Percentiles rank a stretch among this genome's conserved stretches.
Conservation (phyloP, 2,888 invertebrate genomes). For the Aphidius colemani region DNA sequence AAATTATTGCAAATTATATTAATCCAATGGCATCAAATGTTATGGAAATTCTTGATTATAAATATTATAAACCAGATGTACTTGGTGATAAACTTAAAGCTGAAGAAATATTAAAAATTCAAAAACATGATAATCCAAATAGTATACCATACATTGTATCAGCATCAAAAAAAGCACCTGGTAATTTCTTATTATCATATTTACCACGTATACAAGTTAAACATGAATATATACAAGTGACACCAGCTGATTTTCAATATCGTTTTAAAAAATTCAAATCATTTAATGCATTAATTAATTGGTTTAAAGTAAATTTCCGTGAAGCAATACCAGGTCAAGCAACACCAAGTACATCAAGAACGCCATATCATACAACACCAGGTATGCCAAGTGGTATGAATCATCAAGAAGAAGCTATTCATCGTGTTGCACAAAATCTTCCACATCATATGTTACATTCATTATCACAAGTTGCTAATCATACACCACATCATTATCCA, state of each 20-base stretch:
- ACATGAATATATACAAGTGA: conserved; percentile 91
- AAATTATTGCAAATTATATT: conserved; percentile 95
- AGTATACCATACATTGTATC: conserved; percentile 89
- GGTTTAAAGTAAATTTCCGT: conserved; percentile 98
- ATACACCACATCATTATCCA: conserved; percentile 63
- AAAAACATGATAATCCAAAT: conserved; percentile 83
- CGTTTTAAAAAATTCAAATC: conserved; percentile 87
- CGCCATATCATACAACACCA: conserved; percentile 66
- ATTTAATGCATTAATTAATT: conserved; percentile 79
- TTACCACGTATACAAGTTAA: conserved; percentile 81
- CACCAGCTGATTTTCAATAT: conserved; percentile 92
- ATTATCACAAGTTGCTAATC: conserved; percentile 73
- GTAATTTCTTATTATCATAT: conserved; percentile 93
- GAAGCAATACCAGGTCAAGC: conserved; percentile 78
- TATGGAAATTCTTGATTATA: conserved; percentile 87
- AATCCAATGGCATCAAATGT: conserved; percentile 96
- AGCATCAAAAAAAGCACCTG: conserved; percentile 84
- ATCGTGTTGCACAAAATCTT: conserved; percentile 73
- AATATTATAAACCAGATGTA: conserved; percentile 81
- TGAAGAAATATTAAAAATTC: conserved; percentile 85
- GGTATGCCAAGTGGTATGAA: conserved; percentile 61
- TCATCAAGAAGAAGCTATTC: conserved; percentile 66
- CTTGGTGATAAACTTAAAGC: conserved; percentile 84
- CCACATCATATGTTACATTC: conserved; percentile 75
- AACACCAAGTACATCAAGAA: conserved; percentile 73